Conservation (phyloP, 2,797 vertebrate species). For the Antrozous pallidus region DNA sequence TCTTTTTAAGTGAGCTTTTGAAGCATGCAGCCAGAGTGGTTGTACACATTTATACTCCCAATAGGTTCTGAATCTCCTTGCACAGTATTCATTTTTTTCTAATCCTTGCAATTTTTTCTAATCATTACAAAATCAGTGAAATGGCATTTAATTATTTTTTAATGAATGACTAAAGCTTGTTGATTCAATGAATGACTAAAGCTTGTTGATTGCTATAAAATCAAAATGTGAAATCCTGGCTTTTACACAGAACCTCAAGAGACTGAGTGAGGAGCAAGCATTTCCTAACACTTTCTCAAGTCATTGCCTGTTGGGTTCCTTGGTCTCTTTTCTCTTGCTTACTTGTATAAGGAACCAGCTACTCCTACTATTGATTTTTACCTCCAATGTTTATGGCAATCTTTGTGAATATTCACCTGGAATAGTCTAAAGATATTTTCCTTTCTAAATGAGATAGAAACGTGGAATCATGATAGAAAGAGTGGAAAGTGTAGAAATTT, state of each 20-base stretch:
- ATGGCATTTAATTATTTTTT: background rate
- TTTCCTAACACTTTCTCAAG: background rate
- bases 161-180: background rate
- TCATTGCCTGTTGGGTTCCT: background rate
- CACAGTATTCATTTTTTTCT: background rate
- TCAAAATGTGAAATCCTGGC: background rate
- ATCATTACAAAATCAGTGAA: no score
- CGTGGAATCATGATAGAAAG: background rate
- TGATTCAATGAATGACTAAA: background rate
- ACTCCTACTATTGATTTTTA: background rate
- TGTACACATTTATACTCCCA: background rate
- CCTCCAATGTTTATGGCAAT: background rate
- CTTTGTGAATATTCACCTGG: background rate
- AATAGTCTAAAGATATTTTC: background rate
- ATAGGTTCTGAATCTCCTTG: background rate
- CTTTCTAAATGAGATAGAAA: background rate
- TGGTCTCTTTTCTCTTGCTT: background rate
- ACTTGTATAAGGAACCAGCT: background rate
- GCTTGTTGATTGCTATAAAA: background rate
- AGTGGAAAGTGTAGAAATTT: background rate
- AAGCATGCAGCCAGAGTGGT: background rate
- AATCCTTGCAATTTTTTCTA: background rate
- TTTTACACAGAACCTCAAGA: background rate
- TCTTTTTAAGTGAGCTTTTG: background rate
- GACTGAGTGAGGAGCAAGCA: background rate